Conservation (phyloP, 2,113 vertebrate genomes). For the Thomomys bottae region DNA sequence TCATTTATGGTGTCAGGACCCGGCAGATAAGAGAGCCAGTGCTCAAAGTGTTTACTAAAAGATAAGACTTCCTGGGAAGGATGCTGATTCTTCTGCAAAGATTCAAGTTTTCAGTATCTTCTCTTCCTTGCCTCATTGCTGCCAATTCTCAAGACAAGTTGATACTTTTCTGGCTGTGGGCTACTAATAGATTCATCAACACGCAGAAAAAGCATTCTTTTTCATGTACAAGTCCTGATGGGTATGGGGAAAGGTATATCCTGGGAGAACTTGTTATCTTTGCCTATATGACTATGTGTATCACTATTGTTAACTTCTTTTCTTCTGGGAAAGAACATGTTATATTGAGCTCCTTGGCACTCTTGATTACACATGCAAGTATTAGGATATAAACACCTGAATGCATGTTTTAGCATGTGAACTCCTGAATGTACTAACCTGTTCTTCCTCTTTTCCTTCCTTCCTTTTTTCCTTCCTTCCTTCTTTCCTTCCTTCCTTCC, state of each 20-base stretch:
- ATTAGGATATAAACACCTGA: too few species aligned
- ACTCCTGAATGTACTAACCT: too few species aligned
- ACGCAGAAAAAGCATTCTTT: too few species aligned
- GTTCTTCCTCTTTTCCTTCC: neutral
- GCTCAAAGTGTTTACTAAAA: neutral
- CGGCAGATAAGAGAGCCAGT: conserved; percentile 43
- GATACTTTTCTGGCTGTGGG: neutral
- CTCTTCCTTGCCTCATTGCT: neutral
- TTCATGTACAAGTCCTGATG: too few species aligned
- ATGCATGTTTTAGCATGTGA: too few species aligned
- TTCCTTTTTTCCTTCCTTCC: neutral
- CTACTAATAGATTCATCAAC: neutral
- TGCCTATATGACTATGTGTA: neutral
- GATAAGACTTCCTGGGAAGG: neutral
- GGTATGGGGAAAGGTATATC: neutral
- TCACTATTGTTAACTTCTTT: neutral
- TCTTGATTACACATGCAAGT: too few species aligned
- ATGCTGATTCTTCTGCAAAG: too few species aligned
- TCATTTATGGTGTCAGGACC: conserved; percentile 41
- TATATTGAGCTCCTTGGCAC: neutral
- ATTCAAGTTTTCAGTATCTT: too few species aligned
- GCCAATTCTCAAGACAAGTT: neutral
- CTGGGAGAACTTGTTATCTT: neutral
- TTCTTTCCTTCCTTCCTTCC: neutral
- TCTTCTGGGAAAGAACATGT: neutral